Percentiles rank a stretch among this genome's conserved stretches.
Conservation (phyloP, 92 coral and sea anemone genomes). For the Metridium senile region DNA sequence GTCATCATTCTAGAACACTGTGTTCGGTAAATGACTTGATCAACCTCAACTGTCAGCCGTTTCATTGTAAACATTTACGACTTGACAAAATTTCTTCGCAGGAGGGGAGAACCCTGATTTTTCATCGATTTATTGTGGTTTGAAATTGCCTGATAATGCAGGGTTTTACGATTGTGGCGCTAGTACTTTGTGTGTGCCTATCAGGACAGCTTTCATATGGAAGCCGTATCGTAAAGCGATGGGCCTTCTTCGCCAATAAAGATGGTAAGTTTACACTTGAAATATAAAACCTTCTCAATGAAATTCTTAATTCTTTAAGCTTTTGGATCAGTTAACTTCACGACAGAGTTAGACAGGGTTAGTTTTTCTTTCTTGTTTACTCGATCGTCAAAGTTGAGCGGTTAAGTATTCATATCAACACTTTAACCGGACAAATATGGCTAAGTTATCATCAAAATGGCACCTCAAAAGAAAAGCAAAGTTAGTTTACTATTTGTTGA, state of each 20-base stretch:
- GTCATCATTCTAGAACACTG: constrained; percentile 2
- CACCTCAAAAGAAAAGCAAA: too few species aligned
- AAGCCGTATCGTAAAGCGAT: constrained; percentile 62
- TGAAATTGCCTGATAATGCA: constrained; percentile 16
- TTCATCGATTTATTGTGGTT: constrained; percentile 1
- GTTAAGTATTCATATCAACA: too few species aligned
- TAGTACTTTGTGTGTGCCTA: neutral
- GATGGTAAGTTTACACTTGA: constrained; percentile 70
- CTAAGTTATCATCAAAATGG: too few species aligned
- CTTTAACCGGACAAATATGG: too few species aligned
- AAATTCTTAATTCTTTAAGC: neutral
- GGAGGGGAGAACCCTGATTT: neutral
- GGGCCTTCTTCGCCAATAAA: constrained; percentile 72
- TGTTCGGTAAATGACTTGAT: constrained; percentile 19
- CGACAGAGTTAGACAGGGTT: too few species aligned
- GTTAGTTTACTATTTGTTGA: too few species aligned
- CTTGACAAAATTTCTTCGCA: neutral
- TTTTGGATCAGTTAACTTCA: too few species aligned
- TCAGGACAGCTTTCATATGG: constrained; percentile 1
- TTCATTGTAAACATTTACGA: constrained; percentile 10
- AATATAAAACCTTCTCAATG: neutral
- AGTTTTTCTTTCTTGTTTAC: too few species aligned
- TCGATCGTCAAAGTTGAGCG: too few species aligned
- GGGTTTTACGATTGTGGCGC: constrained; percentile 18
- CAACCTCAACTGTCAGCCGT: constrained; percentile 1